A percentile compares a stretch with the other conserved stretches of the same genome.
phyloP scores from a whole-genome alignment of 1,140 invertebrate genomes.

The Psilanteris sp. region DNA sequence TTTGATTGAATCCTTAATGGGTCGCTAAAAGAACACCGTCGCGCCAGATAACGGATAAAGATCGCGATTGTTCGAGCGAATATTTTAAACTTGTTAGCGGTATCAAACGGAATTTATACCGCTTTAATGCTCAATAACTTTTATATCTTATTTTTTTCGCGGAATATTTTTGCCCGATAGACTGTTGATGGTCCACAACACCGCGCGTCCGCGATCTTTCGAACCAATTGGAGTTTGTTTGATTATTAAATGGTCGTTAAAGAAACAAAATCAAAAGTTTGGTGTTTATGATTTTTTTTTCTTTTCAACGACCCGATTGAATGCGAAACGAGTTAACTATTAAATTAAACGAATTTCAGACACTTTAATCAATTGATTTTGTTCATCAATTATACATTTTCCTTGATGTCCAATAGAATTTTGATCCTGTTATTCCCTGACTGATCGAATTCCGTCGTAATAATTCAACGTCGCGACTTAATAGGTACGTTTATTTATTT shows the following conservation, averaged over 20 bases:
- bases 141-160: slow-evolving; percentile 7
- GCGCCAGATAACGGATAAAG: too few relatives aligned
- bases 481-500: slow-evolving; percentile 8
- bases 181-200: slow-evolving; percentile 11
- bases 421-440: too few relatives aligned
- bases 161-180: slow-evolving; percentile 8
- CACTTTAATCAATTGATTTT: neutral
- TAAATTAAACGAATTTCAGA: too few relatives aligned
- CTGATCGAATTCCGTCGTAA: neutral
- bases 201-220: slow-evolving; percentile 33
- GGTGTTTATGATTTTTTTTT: neutral
- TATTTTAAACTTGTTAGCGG: too few relatives aligned
- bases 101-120: neutral
- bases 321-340: neutral
- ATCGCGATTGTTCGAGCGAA: too few relatives aligned
- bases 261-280: slow-evolving; percentile 1
- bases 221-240: slow-evolving; percentile 18
- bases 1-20: too few relatives aligned
- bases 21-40: too few relatives aligned
- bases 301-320: too few relatives aligned
- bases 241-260: slow-evolving; percentile 3
- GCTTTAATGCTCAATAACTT: slow-evolving; percentile 6
- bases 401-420: too few relatives aligned
- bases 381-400: neutral
- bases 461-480: slow-evolving; percentile 6